phyloP scores from a whole-genome alignment of 53 echinoderm and acorn worm genomes.

The Pentamera pediparva region DNA sequence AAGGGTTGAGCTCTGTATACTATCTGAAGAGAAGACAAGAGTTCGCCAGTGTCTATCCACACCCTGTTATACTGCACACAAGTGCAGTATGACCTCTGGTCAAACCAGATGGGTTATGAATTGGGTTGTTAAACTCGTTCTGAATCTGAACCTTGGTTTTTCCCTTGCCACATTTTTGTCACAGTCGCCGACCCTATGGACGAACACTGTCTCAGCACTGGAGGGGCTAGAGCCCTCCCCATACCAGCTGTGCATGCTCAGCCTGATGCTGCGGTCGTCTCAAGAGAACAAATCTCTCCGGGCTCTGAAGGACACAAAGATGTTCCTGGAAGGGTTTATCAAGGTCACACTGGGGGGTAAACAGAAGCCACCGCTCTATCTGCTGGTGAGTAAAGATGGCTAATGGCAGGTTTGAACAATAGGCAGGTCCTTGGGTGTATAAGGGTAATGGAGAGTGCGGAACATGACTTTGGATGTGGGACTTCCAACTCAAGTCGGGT shows the following conservation, averaged over 20 bases:
- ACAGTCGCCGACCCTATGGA: conserved; percentile 60
- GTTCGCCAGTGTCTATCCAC: too few relatives aligned
- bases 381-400: conserved; percentile 61
- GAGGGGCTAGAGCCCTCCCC: conserved; percentile 46
- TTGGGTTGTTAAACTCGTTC: too few relatives aligned
- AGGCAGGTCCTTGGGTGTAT: too few relatives aligned
- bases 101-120: too few relatives aligned
- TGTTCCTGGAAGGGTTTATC: conserved; percentile 61
- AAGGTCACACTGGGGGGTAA: conserved; percentile 80
- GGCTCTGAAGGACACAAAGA: conserved; percentile 15
- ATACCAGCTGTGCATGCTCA: conserved; percentile 66
- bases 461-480: too few relatives aligned
- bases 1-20: too few relatives aligned
- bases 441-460: too few relatives aligned
- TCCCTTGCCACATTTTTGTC: not conserved
- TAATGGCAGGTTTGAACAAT: too few relatives aligned
- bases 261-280: conserved; percentile 57
- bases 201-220: conserved; percentile 37
- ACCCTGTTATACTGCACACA: too few relatives aligned
- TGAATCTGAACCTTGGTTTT: not conserved
- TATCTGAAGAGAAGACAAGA: too few relatives aligned
- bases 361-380: conserved; percentile 58
- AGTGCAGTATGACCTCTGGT: too few relatives aligned
- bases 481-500: too few relatives aligned
- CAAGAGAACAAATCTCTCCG: conserved; percentile 2